These are phyloP conservation scores for Penaeus monodon DNA, from an alignment of 2,888 invertebrate species.

Conservation along the genomic window DNA sequence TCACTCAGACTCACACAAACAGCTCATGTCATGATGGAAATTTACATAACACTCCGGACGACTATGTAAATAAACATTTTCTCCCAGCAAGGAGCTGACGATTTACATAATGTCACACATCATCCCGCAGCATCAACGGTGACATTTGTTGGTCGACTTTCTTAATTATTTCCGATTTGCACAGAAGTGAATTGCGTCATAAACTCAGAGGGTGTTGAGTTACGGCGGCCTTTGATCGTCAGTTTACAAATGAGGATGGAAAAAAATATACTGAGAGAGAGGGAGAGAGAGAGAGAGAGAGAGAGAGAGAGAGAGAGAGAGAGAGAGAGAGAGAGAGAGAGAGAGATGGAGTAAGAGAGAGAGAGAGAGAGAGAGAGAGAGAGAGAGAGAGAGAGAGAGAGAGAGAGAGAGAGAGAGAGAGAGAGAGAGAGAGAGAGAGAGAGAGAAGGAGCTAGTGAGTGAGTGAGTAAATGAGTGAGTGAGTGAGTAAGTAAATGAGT, in stretches of 20 bases:
- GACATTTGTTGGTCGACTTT: constrained; percentile 43
- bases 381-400: not conserved
- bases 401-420: not conserved
- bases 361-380: not conserved
- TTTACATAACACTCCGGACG: constrained; percentile 39
- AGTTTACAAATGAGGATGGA: too few species aligned
- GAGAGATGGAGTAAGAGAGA: not conserved
- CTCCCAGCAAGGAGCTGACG: constrained; percentile 12
- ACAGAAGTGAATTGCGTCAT: constrained; percentile 11
- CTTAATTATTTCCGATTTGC: constrained; percentile 44
- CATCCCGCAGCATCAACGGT: constrained; percentile 41
- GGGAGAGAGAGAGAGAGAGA: not conserved
- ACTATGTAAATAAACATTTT: constrained; percentile 41
- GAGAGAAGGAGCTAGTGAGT: too few species aligned
- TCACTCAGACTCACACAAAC: constrained; percentile 9
- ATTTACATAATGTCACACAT: constrained; percentile 20
- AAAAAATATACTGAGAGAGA: not conserved
- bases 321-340: not conserved
- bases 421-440: not conserved
- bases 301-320: not conserved
- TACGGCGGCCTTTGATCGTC: not conserved
- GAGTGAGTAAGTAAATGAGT: too few species aligned
- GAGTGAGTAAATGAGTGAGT: too few species aligned
- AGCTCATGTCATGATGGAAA: constrained; percentile 34
- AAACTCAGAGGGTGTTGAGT: constrained; percentile 13